These are phyloP conservation scores for Myiozetetes cayanensis DNA, from an alignment of 2,113 vertebrate genomes.

Conservation along the genomic window DNA sequence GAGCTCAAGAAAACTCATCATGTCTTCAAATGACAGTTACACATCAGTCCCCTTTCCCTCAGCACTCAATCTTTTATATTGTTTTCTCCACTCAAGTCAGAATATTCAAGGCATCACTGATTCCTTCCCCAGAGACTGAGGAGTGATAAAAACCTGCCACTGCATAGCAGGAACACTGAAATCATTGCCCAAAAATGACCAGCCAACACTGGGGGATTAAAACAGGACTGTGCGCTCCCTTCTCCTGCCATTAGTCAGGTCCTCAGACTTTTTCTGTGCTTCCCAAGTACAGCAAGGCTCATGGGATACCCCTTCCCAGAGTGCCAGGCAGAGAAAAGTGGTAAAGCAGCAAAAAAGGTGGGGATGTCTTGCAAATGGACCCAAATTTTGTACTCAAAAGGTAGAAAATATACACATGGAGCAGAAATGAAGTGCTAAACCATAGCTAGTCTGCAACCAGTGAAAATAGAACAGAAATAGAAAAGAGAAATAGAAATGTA, in stretches of 20 bases:
- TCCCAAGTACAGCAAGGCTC: not conserved
- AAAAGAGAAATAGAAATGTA: not conserved
- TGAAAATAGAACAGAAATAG: not conserved
- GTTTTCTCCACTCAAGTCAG: not conserved
- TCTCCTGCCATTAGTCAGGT: not conserved
- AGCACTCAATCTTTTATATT: not conserved
- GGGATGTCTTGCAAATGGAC: not conserved
- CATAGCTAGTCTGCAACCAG: not conserved
- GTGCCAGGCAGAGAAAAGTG: not conserved
- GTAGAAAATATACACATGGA: not conserved
- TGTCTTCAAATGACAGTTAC: not conserved
- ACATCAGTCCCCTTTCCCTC: not conserved
- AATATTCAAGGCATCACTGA: not conserved
- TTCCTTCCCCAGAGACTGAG: not conserved
- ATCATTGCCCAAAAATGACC: not conserved
- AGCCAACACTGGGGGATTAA: fast-evolving
- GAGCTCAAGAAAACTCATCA: not conserved
- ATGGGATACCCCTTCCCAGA: not conserved
- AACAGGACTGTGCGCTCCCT: not conserved
- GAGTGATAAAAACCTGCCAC: not conserved
- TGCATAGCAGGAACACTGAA: not conserved
- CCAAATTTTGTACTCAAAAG: not conserved
- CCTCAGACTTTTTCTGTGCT: no score
- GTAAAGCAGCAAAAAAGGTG: fast-evolving
- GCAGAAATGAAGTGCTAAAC: not conserved